phyloP scores from a whole-genome alignment of 2,888 invertebrate genomes.

The Andrena praecox region DNA sequence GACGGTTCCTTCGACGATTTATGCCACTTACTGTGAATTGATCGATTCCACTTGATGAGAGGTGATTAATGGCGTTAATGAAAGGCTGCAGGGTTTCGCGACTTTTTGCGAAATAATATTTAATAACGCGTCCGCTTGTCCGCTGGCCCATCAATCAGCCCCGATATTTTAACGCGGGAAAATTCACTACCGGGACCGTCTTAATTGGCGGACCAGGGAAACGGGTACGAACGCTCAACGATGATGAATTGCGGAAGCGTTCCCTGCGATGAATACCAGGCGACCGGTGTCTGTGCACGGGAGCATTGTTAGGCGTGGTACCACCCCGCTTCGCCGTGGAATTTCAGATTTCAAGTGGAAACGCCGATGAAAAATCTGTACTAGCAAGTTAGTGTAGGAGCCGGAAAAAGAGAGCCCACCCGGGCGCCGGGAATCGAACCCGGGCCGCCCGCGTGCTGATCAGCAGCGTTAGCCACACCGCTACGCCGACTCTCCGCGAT shows the following conservation, averaged over 20 bases:
- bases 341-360: neutral
- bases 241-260: conserved; percentile 44
- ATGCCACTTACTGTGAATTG: conserved; percentile 58
- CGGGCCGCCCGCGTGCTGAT: too few relatives aligned
- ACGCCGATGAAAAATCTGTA: neutral
- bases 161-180: conserved; percentile 33
- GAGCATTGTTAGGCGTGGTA: neutral
- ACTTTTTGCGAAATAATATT: conserved; percentile 43
- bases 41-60: conserved; percentile 52
- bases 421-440: too few relatives aligned
- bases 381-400: too few relatives aligned
- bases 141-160: conserved; percentile 34
- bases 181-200: conserved; percentile 48
- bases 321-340: neutral
- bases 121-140: conserved; percentile 46
- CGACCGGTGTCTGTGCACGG: neutral
- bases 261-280: neutral
- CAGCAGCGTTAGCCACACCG: too few relatives aligned
- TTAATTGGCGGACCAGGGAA: conserved; percentile 46
- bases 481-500: too few relatives aligned
- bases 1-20: conserved; percentile 57
- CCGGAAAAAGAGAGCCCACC: too few relatives aligned
- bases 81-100: conserved; percentile 15
- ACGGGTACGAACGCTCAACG: conserved; percentile 21
- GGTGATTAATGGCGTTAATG: conserved; percentile 57